phyloP scores from a whole-genome alignment of 2,797 vertebrate genomes.

The Loriculus beryllinus region DNA sequence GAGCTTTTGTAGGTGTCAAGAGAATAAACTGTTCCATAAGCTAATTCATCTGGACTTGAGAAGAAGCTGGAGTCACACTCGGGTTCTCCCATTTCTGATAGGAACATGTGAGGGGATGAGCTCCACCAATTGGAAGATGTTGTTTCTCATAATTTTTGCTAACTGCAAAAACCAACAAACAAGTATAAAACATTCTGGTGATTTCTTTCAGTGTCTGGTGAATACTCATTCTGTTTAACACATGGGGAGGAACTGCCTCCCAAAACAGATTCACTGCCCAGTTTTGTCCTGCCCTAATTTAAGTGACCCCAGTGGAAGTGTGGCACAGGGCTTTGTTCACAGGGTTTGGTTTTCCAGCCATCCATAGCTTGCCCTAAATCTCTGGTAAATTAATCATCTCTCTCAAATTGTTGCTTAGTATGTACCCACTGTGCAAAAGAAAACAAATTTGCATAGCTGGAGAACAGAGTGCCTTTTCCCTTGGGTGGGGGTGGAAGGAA shows the following conservation, averaged over 20 bases:
- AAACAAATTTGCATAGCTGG: not conserved
- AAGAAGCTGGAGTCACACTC: not conserved
- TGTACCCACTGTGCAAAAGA: not conserved
- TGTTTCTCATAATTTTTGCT: not conserved
- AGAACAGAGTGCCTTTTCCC: not conserved
- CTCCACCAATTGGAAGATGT: not conserved
- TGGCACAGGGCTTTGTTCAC: not conserved
- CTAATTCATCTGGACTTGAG: not conserved
- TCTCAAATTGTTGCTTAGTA: not conserved
- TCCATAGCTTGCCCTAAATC: not conserved
- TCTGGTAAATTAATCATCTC: not conserved
- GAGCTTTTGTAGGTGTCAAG: not conserved
- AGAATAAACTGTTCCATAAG: not conserved
- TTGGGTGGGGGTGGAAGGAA: not conserved
- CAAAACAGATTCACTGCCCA: not conserved
- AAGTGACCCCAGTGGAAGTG: not conserved
- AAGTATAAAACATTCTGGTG: not conserved
- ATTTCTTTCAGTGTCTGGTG: not conserved
- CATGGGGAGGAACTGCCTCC: not conserved
- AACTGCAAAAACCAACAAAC: not conserved
- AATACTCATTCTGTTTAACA: not conserved
- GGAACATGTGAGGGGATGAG: not conserved
- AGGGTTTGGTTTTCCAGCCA: not conserved
- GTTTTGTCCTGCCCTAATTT: not conserved
- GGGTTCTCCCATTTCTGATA: not conserved